Percentiles rank a stretch among this genome's conserved stretches.
phyloP scores from a whole-genome alignment of 1,140 invertebrate species.

The Drosophila guanche region DNA sequence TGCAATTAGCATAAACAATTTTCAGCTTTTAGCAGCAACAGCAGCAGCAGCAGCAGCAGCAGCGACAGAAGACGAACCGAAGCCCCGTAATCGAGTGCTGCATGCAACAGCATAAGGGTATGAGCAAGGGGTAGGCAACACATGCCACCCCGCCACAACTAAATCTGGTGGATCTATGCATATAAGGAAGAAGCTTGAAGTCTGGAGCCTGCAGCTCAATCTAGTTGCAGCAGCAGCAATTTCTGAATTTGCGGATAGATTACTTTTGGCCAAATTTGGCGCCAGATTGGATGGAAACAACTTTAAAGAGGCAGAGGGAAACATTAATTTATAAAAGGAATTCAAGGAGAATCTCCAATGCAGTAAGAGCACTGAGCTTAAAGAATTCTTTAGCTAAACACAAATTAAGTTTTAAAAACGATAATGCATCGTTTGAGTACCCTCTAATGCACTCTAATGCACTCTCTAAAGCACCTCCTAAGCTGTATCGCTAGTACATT shows the following conservation, averaged over 20 bases:
- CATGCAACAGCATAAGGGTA: background rate
- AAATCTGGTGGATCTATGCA: conserved; percentile 36
- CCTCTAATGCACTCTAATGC: no score
- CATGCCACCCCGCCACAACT: conserved; percentile 32
- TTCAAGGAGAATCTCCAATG: no score
- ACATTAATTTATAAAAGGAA: background rate
- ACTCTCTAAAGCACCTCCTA: no score
- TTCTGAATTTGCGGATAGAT: conserved; percentile 46
- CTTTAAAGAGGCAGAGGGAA: background rate
- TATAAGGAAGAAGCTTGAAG: conserved; percentile 10
- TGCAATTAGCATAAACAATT: conserved; percentile 82
- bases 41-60: background rate
- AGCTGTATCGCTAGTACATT: no score
- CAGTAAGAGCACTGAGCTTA: no score
- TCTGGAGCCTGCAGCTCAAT: no score
- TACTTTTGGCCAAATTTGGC: conserved; percentile 47
- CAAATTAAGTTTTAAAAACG: no score
- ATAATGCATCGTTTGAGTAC: no score
- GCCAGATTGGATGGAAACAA: background rate
- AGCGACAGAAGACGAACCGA: no score
- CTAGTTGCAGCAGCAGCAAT: conserved; percentile 22
- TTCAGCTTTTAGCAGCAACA: conserved; percentile 65
- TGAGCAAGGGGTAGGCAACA: conserved; percentile 16
- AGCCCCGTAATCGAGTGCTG: conserved; percentile 40
- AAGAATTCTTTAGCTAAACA: no score